phyloP scores from a whole-genome alignment of 2,888 invertebrate species.

The Stegophylla sp. region DNA sequence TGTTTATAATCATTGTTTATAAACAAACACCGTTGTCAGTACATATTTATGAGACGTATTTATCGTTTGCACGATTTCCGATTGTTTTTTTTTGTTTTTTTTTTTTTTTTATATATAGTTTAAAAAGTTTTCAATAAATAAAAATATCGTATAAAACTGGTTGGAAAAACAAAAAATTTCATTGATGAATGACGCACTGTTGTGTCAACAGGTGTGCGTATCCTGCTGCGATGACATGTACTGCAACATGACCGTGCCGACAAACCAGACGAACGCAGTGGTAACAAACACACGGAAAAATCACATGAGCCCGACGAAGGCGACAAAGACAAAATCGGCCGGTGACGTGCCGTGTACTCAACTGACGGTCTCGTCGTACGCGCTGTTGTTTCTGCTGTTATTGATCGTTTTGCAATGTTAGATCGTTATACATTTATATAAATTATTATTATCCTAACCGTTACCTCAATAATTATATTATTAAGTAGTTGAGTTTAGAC shows the following conservation, averaged over 20 bases:
- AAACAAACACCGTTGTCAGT: too few relatives aligned
- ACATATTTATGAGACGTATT: too few relatives aligned
- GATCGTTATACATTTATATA: constrained; percentile 14
- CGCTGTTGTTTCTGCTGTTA: constrained; percentile 23
- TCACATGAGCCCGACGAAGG: constrained; percentile 43
- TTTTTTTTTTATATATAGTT: too few relatives aligned
- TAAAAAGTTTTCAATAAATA: too few relatives aligned
- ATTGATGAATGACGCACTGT: too few relatives aligned
- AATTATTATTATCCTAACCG: constrained; percentile 25
- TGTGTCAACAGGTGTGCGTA: constrained; percentile 71
- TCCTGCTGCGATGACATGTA: constrained; percentile 73
- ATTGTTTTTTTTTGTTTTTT: too few relatives aligned
- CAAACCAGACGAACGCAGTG: constrained; percentile 69
- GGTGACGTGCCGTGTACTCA: not conserved
- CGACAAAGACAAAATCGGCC: constrained; percentile 44
- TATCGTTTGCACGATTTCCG: too few relatives aligned
- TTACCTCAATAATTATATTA: constrained; percentile 26
- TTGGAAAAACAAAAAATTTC: too few relatives aligned
- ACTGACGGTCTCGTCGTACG: not conserved
- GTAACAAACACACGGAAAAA: constrained; percentile 65
- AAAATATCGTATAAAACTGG: too few relatives aligned
- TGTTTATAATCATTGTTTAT: too few relatives aligned
- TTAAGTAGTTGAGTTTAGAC: constrained; percentile 16
- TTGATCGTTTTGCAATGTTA: constrained; percentile 24
- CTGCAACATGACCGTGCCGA: constrained; percentile 71